Evolutionary conservation across 2,888 invertebrate species (phyloP).

Genomic region (Eumerus sabulonum): DNA sequence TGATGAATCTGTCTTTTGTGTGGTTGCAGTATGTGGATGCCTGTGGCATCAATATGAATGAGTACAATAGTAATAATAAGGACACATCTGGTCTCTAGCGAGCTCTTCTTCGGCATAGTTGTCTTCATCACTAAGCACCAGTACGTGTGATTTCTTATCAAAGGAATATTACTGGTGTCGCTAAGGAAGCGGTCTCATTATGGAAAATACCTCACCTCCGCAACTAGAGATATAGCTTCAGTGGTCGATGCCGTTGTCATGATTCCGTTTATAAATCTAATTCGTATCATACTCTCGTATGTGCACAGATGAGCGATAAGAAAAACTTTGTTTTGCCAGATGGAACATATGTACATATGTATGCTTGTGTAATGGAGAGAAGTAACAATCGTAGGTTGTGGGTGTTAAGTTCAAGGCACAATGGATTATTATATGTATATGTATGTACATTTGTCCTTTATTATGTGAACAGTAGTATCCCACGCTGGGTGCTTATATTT

Average conservation of each 20-base stretch:
- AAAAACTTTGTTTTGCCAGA: constrained; percentile 44
- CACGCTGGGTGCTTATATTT: constrained; percentile 1
- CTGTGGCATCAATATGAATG: constrained; percentile 32
- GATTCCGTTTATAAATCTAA: constrained; percentile 17
- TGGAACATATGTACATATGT: constrained; percentile 33
- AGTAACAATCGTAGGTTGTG: constrained; percentile 19
- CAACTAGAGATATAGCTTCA: too few relatives aligned
- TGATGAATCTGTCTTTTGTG: too few relatives aligned
- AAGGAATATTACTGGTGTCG: background rate
- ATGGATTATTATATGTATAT: constrained; percentile 42
- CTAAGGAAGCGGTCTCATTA: background rate
- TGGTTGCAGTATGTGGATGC: constrained; percentile 14
- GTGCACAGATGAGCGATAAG: constrained; percentile 2
- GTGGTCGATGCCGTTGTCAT: too few relatives aligned
- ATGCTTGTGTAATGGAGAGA: background rate
- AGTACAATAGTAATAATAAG: constrained; percentile 20
- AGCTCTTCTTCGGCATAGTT: too few relatives aligned
- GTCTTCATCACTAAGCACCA: background rate
- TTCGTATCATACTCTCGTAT: too few relatives aligned
- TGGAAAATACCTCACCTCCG: too few relatives aligned
- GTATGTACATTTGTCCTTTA: constrained; percentile 17
- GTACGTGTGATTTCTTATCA: background rate
- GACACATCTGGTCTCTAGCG: background rate
- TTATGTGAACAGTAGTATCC: constrained; percentile 1
- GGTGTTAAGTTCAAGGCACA: constrained; percentile 16